A percentile compares a stretch with the other conserved stretches of the same genome.
Conservation (phyloP, 2,797 vertebrate genomes). For the Todus mexicanus region DNA sequence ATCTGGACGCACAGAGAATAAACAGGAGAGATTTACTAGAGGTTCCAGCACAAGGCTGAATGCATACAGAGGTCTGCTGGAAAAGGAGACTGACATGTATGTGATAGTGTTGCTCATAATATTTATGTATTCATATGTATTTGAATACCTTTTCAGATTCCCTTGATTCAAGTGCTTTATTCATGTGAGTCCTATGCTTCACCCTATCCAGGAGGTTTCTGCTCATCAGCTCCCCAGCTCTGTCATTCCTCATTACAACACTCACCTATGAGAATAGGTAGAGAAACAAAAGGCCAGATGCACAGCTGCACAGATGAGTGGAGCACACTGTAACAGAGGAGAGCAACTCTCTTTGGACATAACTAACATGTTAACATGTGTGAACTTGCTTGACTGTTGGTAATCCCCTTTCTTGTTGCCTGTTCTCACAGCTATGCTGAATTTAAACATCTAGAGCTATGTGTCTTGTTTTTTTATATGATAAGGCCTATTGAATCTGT, state of each 20-base stretch:
- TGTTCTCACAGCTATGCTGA: not conserved
- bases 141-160: not conserved
- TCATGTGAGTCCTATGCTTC: not conserved
- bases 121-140: not conserved
- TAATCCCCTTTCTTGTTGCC: conserved; percentile 1
- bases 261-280: conserved; percentile 52
- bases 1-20: not conserved
- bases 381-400: conserved; percentile 39
- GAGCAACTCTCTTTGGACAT: conserved; percentile 39
- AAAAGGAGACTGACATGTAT: not conserved
- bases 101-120: not conserved
- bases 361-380: conserved; percentile 21
- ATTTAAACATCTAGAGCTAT: not conserved
- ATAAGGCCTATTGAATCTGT: not conserved
- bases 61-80: not conserved
- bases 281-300: conserved; percentile 51
- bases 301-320: conserved; percentile 60
- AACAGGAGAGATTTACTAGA: not conserved
- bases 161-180: not conserved
- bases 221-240: not conserved
- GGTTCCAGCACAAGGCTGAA: not conserved
- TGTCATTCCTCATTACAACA: conserved; percentile 42
- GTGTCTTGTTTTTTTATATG: not conserved
- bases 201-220: not conserved
- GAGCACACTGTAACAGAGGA: conserved; percentile 27